These are phyloP conservation scores for Drosophila histrio DNA, from an alignment of 2,888 invertebrate species.

Conservation along the genomic window DNA sequence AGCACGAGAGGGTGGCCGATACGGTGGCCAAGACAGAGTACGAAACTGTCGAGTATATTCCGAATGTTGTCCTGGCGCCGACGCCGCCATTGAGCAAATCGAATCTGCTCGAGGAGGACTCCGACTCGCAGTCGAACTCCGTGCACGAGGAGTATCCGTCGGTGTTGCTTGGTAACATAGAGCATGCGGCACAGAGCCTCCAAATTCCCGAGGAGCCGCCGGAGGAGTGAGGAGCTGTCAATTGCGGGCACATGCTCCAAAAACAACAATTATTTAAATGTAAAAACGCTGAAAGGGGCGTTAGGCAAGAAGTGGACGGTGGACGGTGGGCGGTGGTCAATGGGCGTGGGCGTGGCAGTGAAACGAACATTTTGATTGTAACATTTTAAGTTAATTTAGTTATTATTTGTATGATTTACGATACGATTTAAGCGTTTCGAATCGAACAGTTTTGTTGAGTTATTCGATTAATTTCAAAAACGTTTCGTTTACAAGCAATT, in stretches of 20 bases:
- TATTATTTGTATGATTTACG: slow-evolving; percentile 45
- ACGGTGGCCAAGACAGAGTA: slow-evolving; percentile 80
- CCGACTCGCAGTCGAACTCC: slow-evolving; percentile 82
- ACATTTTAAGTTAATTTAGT: slow-evolving; percentile 73
- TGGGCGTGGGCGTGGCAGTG: slow-evolving; percentile 50
- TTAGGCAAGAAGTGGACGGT: slow-evolving; percentile 7
- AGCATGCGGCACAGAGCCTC: slow-evolving; percentile 81
- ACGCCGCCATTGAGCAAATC: slow-evolving; percentile 54
- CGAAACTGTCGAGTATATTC: slow-evolving; percentile 82
- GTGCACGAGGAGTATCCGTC: slow-evolving; percentile 82
- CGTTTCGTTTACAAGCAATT: slow-evolving; percentile 6
- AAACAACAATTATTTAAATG: slow-evolving; percentile 50
- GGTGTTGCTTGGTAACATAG: slow-evolving; percentile 47
- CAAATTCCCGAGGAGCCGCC: slow-evolving; percentile 84
- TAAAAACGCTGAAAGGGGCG: slow-evolving; percentile 34
- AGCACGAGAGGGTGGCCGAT: slow-evolving; percentile 49
- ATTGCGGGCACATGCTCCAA: not conserved
- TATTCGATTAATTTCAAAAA: slow-evolving; percentile 33
- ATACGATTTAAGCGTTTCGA: slow-evolving; percentile 34
- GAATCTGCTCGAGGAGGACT: slow-evolving; percentile 76
- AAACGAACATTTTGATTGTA: slow-evolving; percentile 53
- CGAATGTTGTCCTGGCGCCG: slow-evolving; percentile 71
- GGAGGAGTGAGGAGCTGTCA: slow-evolving; percentile 77
- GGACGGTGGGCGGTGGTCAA: slow-evolving; percentile 12
- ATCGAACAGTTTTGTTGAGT: slow-evolving; percentile 49